Evolutionary conservation across 2,113 vertebrate species (phyloP).

Genomic region (Raja brachyura): DNA sequence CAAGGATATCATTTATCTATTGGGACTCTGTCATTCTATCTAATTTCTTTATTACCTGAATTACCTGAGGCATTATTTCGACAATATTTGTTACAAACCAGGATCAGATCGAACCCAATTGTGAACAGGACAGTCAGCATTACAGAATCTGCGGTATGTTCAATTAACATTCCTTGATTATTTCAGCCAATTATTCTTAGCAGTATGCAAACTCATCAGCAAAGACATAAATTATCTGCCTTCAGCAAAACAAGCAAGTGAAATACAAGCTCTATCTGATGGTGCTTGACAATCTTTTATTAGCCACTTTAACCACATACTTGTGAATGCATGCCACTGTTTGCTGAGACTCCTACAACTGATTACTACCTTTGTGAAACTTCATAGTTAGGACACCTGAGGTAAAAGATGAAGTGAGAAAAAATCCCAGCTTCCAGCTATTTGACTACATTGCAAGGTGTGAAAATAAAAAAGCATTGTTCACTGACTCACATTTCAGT

Average conservation of each 20-base stretch:
- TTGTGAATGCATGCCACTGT: slow-evolving; percentile 45
- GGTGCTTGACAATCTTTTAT: slow-evolving; percentile 53
- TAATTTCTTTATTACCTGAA: slow-evolving; percentile 66
- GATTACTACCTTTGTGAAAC: slow-evolving; percentile 35
- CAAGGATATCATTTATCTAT: slow-evolving; percentile 64
- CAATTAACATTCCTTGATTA: slow-evolving; percentile 62
- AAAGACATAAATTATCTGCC: slow-evolving; percentile 59
- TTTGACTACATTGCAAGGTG: slow-evolving; percentile 1
- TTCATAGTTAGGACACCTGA: slow-evolving; percentile 17
- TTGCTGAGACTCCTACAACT: not conserved
- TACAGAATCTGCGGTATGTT: slow-evolving; percentile 51
- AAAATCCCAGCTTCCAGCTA: not conserved
- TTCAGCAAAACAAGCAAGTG: slow-evolving; percentile 60
- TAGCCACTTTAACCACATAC: slow-evolving; percentile 50
- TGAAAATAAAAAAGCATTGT: slow-evolving; percentile 7
- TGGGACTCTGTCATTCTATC: slow-evolving; percentile 61
- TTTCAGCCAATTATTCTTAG: slow-evolving; percentile 53
- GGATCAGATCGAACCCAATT: slow-evolving; percentile 57
- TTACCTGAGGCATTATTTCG: slow-evolving; percentile 67
- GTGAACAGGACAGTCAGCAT: slow-evolving; percentile 48
- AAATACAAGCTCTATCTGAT: slow-evolving; percentile 54
- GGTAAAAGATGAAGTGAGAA: slow-evolving; percentile 3
- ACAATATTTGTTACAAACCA: slow-evolving; percentile 59
- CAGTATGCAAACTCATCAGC: slow-evolving; percentile 49
- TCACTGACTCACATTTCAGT: not conserved